Evolutionary conservation across 2,888 invertebrate species (phyloP), one percentile per base, ranked within the genome.

Genomic region (Eilema sororculum): DNA sequence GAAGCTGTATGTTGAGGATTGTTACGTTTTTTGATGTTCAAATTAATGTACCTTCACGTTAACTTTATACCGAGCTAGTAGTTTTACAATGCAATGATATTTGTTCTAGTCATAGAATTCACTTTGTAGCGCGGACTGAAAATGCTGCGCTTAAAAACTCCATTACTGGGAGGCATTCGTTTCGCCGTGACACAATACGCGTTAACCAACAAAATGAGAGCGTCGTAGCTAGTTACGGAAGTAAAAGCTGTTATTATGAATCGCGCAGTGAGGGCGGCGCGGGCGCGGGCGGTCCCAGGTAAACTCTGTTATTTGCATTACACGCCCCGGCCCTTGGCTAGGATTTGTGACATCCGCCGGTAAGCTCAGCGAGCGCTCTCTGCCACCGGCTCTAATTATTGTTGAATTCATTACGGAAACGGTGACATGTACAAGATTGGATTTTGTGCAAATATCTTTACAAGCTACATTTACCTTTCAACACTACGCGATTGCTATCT

Each of bases 231-330:
- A 93, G 91, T 94, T 93, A 92, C 89, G 90, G 91, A 89, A 91
- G 93, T 93, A 94, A 93, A 92, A 92, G 91, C 86, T 84, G 90
- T 91, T 92, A 92, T 91, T 92, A 93, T 92, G 90, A 92, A 90
- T 91, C 86, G 89, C 81, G 82, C 80, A 84, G 84, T 80, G 81
- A 85, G 84, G 83, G 78, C 68, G 75, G 72, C 73, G 76, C 76
- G 69, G 78, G 71, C 72, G 65, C 74, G 75, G 77, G 77, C 71
- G 79, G 87, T 82, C 86, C 80, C 89, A 91, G 91, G 93, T 92
- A 92, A 93, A 91, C 89, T 90, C 86, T 81, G 87, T 88, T 93
- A 91, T 93, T 94, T 92, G 90, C 90, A 89, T 90, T 90, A 88
- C 89, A 87, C 87, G 86, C 87, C 86, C 88, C 89, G 86, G 87